These are phyloP conservation scores for Kryptopterus vitreolus DNA, from an alignment of 2,797 vertebrate genomes.

Conservation along the genomic window DNA sequence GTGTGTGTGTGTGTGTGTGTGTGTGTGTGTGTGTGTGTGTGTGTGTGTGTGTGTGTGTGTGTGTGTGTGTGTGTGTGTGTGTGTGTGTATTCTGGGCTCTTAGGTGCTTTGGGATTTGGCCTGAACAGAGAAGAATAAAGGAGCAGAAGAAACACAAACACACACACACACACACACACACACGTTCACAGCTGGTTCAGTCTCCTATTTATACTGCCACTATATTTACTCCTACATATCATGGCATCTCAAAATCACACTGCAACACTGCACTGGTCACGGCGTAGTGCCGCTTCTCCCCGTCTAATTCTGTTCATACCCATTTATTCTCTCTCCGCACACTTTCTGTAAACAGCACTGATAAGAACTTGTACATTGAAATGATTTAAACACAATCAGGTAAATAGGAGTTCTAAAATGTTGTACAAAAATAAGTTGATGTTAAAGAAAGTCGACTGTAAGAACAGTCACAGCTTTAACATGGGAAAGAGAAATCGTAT, in stretches of 20 bases:
- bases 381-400: not conserved
- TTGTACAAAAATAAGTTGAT: not conserved
- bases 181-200: constrained; percentile 24
- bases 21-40: constrained; percentile 7
- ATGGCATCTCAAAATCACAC: constrained; percentile 5
- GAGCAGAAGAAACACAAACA: constrained; percentile 13
- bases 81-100: constrained; percentile 3
- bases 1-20: constrained; percentile 15
- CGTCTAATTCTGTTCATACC: not conserved
- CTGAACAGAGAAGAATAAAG: constrained; percentile 24
- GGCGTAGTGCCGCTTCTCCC: not conserved
- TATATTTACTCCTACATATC: constrained; percentile 29
- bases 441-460: not conserved
- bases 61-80: constrained; percentile 22
- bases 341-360: not conserved
- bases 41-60: constrained; percentile 17
- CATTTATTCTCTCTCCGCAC: not conserved
- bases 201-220: constrained; percentile 34
- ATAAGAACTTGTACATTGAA: not conserved
- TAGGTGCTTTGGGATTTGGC: constrained; percentile 30
- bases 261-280: constrained; percentile 9
- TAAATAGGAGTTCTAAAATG: not conserved
- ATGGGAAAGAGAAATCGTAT: not conserved
- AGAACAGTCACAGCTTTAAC: not conserved
- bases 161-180: not conserved